Conservation (phyloP, 2,888 invertebrate genomes). For the Cremastobaeus sp. region DNA sequence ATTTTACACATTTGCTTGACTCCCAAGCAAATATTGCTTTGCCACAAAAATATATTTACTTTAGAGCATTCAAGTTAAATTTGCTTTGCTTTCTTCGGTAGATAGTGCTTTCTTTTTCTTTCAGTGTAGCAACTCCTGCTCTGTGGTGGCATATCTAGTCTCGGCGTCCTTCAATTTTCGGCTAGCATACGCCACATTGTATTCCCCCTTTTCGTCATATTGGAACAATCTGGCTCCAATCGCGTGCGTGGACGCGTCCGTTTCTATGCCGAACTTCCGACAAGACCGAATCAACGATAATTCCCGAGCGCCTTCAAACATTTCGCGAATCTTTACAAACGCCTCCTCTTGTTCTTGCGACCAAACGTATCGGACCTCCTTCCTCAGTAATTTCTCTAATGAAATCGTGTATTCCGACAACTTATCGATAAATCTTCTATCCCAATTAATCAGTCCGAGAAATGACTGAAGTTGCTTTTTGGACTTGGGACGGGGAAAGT, state of each 20-base stretch:
- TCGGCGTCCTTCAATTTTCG: conserved; percentile 11
- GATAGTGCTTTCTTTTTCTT: too few relatives aligned
- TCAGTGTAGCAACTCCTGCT: conserved; percentile 14
- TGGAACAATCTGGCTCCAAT: conserved; percentile 20
- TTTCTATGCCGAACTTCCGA: conserved; percentile 7
- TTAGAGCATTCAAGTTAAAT: too few relatives aligned
- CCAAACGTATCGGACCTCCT: not conserved
- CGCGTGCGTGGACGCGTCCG: conserved; percentile 4
- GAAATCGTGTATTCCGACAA: not conserved
- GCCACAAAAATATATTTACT: too few relatives aligned
- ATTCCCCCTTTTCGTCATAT: conserved; percentile 11
- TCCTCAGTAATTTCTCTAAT: not conserved
- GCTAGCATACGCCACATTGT: conserved; percentile 9
- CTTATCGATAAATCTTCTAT: not conserved
- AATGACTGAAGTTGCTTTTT: not conserved
- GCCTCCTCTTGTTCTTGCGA: not conserved
- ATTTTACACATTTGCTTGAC: too few relatives aligned
- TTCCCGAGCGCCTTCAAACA: not conserved
- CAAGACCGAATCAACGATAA: not conserved
- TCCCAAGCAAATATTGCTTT: too few relatives aligned
- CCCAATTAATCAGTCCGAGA: conserved; percentile 1
- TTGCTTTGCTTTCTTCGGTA: too few relatives aligned
- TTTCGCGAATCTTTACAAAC: not conserved
- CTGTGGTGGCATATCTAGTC: conserved; percentile 12
- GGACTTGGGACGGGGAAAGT: not conserved